Base-by-base conservation (phyloP, 2,888 invertebrate species). In the Entomobrya multifasciata region DNA sequence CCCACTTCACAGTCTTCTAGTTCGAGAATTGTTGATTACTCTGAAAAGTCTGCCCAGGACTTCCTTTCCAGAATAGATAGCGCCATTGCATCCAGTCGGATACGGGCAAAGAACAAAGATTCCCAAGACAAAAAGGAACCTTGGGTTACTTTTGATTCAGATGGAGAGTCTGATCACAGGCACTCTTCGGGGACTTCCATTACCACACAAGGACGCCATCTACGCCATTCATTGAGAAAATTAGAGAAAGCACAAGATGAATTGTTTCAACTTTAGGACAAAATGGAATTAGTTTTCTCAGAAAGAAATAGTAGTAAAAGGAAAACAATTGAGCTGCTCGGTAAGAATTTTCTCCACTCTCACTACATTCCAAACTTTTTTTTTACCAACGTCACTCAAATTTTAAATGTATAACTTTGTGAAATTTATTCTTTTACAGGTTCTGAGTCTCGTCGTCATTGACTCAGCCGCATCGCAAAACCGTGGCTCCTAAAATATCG, bases 191-290 rank as follows among this genome's bases (percentile, higher is more conserved):
- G 89, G 30, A 89, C 89, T 72, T 89, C 89, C 55, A 78, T 96
- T 47, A 95, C 96, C 92, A 96, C 96, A 52, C 96, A 96, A 92
- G 96, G 96, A 49, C 94, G 95, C 90, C 95, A 95, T 91, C 95
- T 97, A 27, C 95, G 95, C 92, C 95, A 95, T 89, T 97, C 97
- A 5, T 93, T 97, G 90, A 95, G 96, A 92, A 95, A 96, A 91
- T 94, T 97, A 89, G 96, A 97, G 93, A 94, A 96, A 91, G 95
- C 96, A 92, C 97, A 97, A 92, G 97, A 97, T 91, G 97, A 97
- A 92, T 95, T 97, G 92, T 97, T 97, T 93, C 96, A 97, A 93
- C 96, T 97, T 95, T 97, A 97, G 96, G 70, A 67, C 44, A 65
- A 36, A 67, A 57, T 22, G 8, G 8, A 20, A 8, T 67, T n/a